Evolutionary conservation across 2,797 vertebrate genomes (phyloP), one percentile per base, ranked within the genome.

Genomic region (Rhinoraja longicauda): DNA sequence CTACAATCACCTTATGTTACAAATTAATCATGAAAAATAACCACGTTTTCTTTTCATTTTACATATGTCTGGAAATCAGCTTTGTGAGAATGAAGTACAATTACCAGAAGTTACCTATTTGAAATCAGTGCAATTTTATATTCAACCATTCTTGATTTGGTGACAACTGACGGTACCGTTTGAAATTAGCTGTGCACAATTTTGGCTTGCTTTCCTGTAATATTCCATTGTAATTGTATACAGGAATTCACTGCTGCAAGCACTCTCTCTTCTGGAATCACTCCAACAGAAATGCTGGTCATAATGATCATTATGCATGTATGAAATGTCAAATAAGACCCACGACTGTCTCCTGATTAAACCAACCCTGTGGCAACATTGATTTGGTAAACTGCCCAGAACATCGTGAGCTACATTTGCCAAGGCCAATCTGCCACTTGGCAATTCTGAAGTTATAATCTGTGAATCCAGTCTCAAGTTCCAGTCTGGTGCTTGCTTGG

Each of bases 161-260:
- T 75, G 36, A 6, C 36, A n/a, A 9, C 88, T 19, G 39, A 92
- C 53, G 5, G 92, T 92, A 45, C 10, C 57, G 9, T 1, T 12
- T 91, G 24, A 73, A 45, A 39, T 8, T 17, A 92, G 29, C 8
- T 13, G 24, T 53, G 26, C 9, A 92, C 70, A 92, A 92, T 53
- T 84, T 64, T 92, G 26, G 13, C 90, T 92, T 92, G 24, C 12
- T 92, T 92, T 75, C 17, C 84, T 88, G 59, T 26, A 26, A 92
- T 92, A 29, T 53, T 72, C 39, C 39, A n/a, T 73, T n/a, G 39
- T 17, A 45, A 39, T 39, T 45, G 17, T 15, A 73, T 5, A 73
- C 1, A 21, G 36, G 70, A 92, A 92, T 92, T 92, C 39, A 75
- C n/a, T 92, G 92, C 72, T 75, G 15, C 17, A 24, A 75, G 70